Evolutionary conservation across 2,888 invertebrate species (phyloP).

Genomic region (Orthonychiurus folsomi): DNA sequence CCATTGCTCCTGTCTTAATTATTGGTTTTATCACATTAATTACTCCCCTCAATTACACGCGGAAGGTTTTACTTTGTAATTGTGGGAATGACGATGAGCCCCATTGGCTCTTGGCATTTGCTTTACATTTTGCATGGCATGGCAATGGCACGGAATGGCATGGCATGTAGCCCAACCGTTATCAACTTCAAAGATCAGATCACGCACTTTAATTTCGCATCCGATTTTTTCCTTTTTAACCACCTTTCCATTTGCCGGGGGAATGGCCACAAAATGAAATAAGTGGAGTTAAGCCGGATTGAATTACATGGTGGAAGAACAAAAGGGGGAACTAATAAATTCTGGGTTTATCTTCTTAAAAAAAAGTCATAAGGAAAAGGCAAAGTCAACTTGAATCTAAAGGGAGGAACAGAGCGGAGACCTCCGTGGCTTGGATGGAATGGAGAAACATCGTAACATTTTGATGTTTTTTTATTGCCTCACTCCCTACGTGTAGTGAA

Average conservation of each 20-base stretch:
- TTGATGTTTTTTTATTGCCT: background rate
- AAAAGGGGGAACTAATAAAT: too few species aligned
- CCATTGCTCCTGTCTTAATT: slow-evolving; percentile 1
- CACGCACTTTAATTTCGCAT: background rate
- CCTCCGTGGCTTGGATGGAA: too few species aligned
- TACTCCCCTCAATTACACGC: background rate
- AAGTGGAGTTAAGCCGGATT: background rate
- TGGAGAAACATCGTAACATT: slow-evolving; percentile 1
- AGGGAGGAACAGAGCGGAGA: too few species aligned
- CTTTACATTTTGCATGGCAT: background rate
- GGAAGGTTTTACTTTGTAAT: background rate
- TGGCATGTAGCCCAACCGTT: background rate
- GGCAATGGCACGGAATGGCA: background rate
- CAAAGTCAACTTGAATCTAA: too few species aligned
- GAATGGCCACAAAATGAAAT: background rate
- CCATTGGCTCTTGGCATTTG: too few species aligned
- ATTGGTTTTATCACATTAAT: slow-evolving; percentile 1
- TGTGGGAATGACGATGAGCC: too few species aligned
- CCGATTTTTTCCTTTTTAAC: background rate
- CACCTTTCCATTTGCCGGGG: background rate
- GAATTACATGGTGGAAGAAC: too few species aligned
- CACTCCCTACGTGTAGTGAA: too few species aligned
- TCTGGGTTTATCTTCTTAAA: too few species aligned
- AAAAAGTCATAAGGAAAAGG: too few species aligned
- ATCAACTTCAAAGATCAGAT: background rate